A percentile compares a stretch with the other conserved stretches of the same genome.
Conservation (phyloP, 2,888 invertebrate species). For the Polietes domitor region DNA sequence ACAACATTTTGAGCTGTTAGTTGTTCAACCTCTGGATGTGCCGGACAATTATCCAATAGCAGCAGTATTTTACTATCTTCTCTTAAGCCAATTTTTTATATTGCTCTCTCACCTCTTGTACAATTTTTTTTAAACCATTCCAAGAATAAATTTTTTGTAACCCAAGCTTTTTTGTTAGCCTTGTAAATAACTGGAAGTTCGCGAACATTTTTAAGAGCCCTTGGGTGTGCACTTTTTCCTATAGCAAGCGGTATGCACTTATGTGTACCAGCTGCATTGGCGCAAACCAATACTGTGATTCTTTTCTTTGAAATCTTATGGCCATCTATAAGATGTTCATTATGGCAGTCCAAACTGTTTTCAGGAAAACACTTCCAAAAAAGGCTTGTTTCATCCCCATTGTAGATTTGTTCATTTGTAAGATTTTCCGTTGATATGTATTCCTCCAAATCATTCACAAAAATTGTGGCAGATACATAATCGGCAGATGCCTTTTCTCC, state of each 20-base stretch:
- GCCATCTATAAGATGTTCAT: background rate
- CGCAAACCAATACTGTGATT: constrained; percentile 24
- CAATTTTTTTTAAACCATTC: constrained; percentile 7
- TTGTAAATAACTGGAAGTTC: constrained; percentile 20
- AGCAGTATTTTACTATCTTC: background rate
- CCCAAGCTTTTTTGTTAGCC: background rate
- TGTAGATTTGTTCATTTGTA: no score
- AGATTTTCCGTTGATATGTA: no score
- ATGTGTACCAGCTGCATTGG: constrained; percentile 28
- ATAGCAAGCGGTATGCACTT: background rate
- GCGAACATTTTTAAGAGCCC: constrained; percentile 15
- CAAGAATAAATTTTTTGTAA: constrained; percentile 4
- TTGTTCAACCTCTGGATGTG: background rate
- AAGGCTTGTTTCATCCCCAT: no score
- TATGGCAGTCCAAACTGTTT: background rate
- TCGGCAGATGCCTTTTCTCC: no score
- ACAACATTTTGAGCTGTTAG: background rate
- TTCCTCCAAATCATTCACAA: no score
- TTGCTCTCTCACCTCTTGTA: constrained; percentile 42
- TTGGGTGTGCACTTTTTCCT: constrained; percentile 29
- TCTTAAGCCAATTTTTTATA: background rate
- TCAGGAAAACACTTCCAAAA: no score
- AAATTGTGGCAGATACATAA: no score
- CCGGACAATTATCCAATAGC: background rate
- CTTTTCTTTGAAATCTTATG: constrained; percentile 45